A percentile compares a stretch with the other conserved stretches of the same genome.
Evolutionary conservation across 2,888 invertebrate species (phyloP).

Genomic region (Pyrochroa serraticornis): DNA sequence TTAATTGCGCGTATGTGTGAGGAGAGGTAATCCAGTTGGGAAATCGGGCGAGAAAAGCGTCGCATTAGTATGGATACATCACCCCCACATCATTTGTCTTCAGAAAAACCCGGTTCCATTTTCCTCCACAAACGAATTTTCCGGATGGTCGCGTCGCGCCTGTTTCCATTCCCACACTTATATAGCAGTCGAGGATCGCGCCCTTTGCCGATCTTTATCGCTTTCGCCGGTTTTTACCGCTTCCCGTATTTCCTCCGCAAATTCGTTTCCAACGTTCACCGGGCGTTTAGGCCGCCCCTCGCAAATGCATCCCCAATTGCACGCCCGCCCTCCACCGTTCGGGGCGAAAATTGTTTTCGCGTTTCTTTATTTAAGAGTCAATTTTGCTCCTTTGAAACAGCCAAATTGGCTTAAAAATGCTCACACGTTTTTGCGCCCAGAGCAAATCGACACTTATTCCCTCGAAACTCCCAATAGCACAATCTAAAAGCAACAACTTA

Average conservation of each 20-base stretch:
- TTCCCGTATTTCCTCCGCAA: slow-evolving; percentile 43
- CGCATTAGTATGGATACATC: slow-evolving; percentile 54
- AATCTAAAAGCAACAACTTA: not conserved
- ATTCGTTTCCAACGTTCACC: slow-evolving; percentile 33
- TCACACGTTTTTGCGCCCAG: slow-evolving; percentile 10
- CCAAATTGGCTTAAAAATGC: slow-evolving; percentile 26
- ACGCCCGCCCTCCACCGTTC: slow-evolving; percentile 8
- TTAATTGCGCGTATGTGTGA: slow-evolving; percentile 12
- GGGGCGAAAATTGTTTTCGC: slow-evolving; percentile 29
- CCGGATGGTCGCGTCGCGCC: slow-evolving; percentile 54
- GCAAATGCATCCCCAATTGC: slow-evolving; percentile 31
- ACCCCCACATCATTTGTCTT: slow-evolving; percentile 59
- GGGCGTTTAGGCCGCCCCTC: slow-evolving; percentile 31
- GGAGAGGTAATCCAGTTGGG: slow-evolving; percentile 4
- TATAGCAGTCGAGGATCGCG: slow-evolving; percentile 49
- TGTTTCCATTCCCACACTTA: slow-evolving; percentile 58
- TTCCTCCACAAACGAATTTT: slow-evolving; percentile 61
- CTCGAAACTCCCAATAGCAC: too few species aligned
- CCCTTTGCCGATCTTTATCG: slow-evolving; percentile 46
- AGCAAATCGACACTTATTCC: not conserved
- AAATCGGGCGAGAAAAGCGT: slow-evolving; percentile 19
- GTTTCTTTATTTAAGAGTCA: slow-evolving; percentile 31
- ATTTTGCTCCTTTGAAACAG: slow-evolving; percentile 27
- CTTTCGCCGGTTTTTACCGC: slow-evolving; percentile 47
- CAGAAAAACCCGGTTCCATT: slow-evolving; percentile 58